These are phyloP conservation scores for Lindbergichthys nudifrons DNA, from an alignment of 2,797 vertebrate species.

Conservation along the genomic window DNA sequence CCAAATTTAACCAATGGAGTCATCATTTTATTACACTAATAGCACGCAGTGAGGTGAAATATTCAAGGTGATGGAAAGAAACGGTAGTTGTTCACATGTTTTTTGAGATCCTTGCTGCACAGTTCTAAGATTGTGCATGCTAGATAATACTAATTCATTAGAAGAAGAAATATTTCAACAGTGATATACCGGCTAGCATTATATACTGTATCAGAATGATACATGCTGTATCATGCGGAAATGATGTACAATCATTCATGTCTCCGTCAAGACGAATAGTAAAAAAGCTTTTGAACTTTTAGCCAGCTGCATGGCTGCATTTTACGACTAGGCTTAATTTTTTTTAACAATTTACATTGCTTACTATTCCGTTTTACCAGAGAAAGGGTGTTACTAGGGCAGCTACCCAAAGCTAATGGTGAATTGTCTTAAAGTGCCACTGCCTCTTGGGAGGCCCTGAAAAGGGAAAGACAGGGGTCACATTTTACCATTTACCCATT, in stretches of 20 bases:
- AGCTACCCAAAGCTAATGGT: not conserved
- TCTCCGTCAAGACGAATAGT: not conserved
- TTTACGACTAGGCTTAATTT: not conserved
- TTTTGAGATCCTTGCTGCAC: not conserved
- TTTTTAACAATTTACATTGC: not conserved
- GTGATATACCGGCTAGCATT: not conserved
- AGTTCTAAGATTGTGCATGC: not conserved
- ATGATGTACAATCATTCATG: not conserved
- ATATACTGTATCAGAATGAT: not conserved
- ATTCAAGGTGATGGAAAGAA: slow-evolving; percentile 41
- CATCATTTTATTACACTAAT: slow-evolving; percentile 67
- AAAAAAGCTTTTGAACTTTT: not conserved
- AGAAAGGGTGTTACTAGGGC: not conserved
- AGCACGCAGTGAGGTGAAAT: slow-evolving; percentile 58
- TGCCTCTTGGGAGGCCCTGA: not conserved
- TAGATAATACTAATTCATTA: slow-evolving; percentile 3
- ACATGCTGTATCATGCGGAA: too few species aligned
- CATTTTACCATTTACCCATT: slow-evolving; percentile 57
- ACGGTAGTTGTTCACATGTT: slow-evolving; percentile 17
- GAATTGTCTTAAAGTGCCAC: slow-evolving; percentile 22
- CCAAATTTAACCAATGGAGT: slow-evolving; percentile 76
- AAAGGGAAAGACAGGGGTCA: slow-evolving; percentile 45
- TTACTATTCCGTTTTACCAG: not conserved
- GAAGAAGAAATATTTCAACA: slow-evolving; percentile 14
- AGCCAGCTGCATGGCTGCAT: not conserved